phyloP scores from a whole-genome alignment of 92 coral and sea anemone species.

The Palythoa caribaeorum region DNA sequence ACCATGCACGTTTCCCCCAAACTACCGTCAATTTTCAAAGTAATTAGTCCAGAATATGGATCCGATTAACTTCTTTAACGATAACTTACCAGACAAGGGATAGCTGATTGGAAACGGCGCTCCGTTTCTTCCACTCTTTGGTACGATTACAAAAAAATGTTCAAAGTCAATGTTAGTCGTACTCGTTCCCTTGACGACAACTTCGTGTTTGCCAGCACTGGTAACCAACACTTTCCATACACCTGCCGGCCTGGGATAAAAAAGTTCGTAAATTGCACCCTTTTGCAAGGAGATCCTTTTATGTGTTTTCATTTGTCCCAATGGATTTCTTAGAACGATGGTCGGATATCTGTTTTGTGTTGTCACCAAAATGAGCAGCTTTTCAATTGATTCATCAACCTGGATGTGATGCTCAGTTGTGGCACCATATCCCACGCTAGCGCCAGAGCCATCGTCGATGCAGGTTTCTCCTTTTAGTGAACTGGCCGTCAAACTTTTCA shows the following conservation, averaged over 20 bases:
- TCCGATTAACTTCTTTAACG: too few species aligned
- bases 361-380: conserved; percentile 69
- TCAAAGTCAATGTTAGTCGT: conserved; percentile 86
- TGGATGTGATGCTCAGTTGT: conserved; percentile 36
- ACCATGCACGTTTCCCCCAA: too few species aligned
- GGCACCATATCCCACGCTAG: conserved; percentile 43
- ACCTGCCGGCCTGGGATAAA: conserved; percentile 72
- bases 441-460: conserved; percentile 43
- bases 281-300: conserved; percentile 50
- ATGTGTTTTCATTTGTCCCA: conserved; percentile 18
- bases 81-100: conserved; percentile 73
- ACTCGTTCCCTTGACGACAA: conserved; percentile 78
- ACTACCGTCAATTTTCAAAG: too few species aligned
- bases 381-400: conserved; percentile 80
- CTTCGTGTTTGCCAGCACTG: conserved; percentile 74
- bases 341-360: conserved; percentile 52
- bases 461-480: conserved; percentile 66
- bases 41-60: too few species aligned
- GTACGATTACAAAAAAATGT: conserved; percentile 76
- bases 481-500: conserved; percentile 56
- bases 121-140: conserved; percentile 52
- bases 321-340: conserved; percentile 68
- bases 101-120: conserved; percentile 71
- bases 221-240: conserved; percentile 69
- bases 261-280: conserved; percentile 72